These are phyloP conservation scores for Phoxinus phoxinus DNA, from an alignment of 2,113 vertebrate genomes.

Conservation along the genomic window DNA sequence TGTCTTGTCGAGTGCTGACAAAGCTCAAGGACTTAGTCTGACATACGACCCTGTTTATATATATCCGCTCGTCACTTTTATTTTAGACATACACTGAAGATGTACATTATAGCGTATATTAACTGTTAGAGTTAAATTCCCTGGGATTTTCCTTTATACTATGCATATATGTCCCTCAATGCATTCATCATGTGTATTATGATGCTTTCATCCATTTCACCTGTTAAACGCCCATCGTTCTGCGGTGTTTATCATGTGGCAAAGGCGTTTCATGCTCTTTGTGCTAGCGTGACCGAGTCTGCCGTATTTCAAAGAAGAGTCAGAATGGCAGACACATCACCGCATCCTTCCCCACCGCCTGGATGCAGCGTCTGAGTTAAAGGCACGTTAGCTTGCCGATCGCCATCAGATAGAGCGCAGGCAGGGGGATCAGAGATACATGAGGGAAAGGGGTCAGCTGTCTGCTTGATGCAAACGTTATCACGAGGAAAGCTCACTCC, in stretches of 20 bases:
- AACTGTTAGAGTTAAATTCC: background rate
- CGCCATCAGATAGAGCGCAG: constrained; percentile 43
- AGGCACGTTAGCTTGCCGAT: constrained; percentile 37
- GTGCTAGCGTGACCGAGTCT: constrained; percentile 1
- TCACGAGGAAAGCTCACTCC: constrained; percentile 63
- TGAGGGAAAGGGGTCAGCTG: constrained; percentile 55
- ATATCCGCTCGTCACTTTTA: background rate
- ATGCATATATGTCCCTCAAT: background rate
- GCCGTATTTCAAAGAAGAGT: background rate
- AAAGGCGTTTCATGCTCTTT: background rate
- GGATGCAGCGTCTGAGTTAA: constrained; percentile 46
- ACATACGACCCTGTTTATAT: background rate
- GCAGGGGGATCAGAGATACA: constrained; percentile 49
- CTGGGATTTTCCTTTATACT: background rate
- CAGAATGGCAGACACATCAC: constrained; percentile 11
- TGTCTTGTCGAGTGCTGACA: background rate
- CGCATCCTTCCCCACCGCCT: constrained; percentile 12
- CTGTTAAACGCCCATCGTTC: background rate
- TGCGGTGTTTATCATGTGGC: background rate
- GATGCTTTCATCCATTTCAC: background rate
- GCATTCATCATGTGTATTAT: background rate
- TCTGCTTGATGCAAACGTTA: constrained; percentile 76
- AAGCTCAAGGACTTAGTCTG: background rate
- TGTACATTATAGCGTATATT: background rate
- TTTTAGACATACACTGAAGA: background rate